Conservation (phyloP, 2,888 invertebrate genomes). For the Frankliniella intonsa region DNA sequence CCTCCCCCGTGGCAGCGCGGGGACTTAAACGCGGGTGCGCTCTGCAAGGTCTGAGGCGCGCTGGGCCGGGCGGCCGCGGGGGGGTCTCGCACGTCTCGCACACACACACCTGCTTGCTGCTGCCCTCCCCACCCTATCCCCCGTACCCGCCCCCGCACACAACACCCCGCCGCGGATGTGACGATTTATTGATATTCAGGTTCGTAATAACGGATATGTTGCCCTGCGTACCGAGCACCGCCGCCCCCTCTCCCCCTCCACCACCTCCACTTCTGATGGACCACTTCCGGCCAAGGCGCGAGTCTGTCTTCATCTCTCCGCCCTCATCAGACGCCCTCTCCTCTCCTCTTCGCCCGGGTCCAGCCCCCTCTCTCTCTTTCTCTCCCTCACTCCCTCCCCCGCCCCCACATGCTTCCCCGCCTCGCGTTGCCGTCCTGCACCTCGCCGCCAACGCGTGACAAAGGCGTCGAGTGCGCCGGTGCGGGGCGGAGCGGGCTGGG, state of each 20-base stretch:
- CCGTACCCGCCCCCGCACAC: neutral
- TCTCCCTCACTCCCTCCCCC: no score
- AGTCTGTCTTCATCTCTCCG: neutral
- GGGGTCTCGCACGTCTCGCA: no score
- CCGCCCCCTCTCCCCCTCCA: no score
- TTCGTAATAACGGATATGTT: slow-evolving; percentile 13
- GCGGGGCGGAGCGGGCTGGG: no score
- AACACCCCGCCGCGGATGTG: neutral
- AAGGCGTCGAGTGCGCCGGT: no score
- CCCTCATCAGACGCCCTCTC: neutral
- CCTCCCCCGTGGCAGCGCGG: neutral
- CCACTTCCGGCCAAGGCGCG: neutral
- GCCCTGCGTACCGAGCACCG: neutral
- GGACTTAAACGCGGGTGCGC: neutral
- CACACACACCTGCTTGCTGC: no score
- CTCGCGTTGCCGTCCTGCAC: no score
- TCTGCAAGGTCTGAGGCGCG: neutral
- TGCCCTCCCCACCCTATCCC: no score
- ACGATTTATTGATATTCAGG: neutral
- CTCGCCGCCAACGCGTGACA: neutral
- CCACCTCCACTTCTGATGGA: neutral
- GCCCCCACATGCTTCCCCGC: no score
- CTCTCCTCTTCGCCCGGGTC: neutral
- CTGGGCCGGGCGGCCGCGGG: no score
- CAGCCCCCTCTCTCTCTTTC: neutral